Evolutionary conservation across 2,113 vertebrate species (phyloP).

Genomic region (Chaetops frenatus): DNA sequence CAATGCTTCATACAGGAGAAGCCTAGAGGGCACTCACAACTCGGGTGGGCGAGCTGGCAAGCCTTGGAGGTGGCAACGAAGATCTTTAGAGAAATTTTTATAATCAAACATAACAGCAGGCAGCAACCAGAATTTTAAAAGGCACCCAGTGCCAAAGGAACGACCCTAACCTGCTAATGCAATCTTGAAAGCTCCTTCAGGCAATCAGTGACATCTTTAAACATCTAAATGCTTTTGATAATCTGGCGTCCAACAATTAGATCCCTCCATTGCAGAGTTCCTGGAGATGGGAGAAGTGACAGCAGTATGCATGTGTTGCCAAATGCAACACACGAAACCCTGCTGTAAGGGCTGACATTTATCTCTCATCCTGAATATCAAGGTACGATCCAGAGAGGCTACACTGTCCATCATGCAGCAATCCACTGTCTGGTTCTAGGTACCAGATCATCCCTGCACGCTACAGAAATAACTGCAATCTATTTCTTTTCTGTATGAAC

Average conservation of each 20-base stretch:
- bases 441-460: not conserved
- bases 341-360: not conserved
- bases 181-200: slow-evolving; percentile 5
- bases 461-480: not conserved
- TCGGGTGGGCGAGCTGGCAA: not conserved
- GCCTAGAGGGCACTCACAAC: not conserved
- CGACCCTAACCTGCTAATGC: not conserved
- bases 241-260: not conserved
- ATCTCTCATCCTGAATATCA: not conserved
- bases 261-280: not conserved
- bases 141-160: not conserved
- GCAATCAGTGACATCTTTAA: not conserved
- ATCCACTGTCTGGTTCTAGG: not conserved
- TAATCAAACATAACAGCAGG: not conserved
- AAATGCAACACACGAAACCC: not conserved
- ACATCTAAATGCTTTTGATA: not conserved
- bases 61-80: not conserved
- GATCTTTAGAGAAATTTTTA: not conserved
- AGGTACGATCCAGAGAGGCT: not conserved
- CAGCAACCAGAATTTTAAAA: not conserved
- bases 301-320: not conserved
- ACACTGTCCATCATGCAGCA: not conserved
- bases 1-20: not conserved
- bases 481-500: not conserved
- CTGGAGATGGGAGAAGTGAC: not conserved